Evolutionary conservation across 2,888 invertebrate genomes (phyloP), one percentile per base, ranked within the genome.

Genomic region (Ophion costatus): DNA sequence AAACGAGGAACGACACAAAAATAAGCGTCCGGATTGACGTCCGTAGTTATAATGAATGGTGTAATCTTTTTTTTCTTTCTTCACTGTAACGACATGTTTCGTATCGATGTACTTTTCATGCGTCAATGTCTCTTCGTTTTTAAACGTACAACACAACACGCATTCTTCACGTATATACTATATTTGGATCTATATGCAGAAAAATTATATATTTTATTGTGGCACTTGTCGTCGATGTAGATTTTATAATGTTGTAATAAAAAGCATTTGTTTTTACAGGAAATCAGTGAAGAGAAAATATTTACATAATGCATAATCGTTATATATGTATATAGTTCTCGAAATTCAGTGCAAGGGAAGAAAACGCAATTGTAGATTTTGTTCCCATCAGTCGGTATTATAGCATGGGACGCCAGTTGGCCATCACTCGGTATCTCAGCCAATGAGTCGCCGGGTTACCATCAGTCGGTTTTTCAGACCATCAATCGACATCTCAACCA

Each of bases 221-320:
- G 64, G 79, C 76, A 85, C 66, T 71, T 61, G 73, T 70, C 29
- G 80, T 84, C 70, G 83, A 89, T 90, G 91, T 92, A 93, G 92
- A 92, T 93, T 93, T 93, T 93, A 92, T 93, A 93, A 93, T 90
- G 90, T 93, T 93, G 92, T 92, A 93, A 93, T 93, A 93, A 93
- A 80, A 92, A 90, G 86, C 82, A 90, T 89, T 91, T 90, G 88
- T 92, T 91, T 91, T 90, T 89, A 89, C 20, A 75, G 82, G 80
- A 81, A 66, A 56, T 20, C 20, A 59, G 51, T 70, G 73, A 20
- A 33, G 24, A 38, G 22, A 63, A n/a, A 9, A 22, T 73, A 20
- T 33, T 14, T 51, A 17, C 38, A 38, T 0, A 38, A 38, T 17
- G 14, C 51, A 17, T 51, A 51, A 51, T 51, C 3, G 3, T 17